A percentile compares a stretch with the other conserved stretches of the same genome.
phyloP scores from a whole-genome alignment of 2,888 invertebrate species.

The Esperia sulphurella region DNA sequence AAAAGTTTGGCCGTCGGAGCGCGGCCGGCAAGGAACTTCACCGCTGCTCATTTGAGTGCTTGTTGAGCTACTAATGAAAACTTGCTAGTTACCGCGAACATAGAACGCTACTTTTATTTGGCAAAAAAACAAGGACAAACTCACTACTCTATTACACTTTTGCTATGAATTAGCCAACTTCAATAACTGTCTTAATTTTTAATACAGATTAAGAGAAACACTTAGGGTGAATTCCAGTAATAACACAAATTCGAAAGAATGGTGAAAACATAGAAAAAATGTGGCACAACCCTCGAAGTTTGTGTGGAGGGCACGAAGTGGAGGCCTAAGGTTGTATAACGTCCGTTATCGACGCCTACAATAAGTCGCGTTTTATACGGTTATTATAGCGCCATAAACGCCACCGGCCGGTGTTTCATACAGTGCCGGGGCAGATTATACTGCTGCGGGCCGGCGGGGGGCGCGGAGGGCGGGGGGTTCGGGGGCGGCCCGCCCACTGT shows the following conservation, averaged over 20 bases:
- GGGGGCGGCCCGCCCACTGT: conserved; percentile 52
- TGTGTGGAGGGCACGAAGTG: conserved; percentile 41
- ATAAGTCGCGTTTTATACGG: conserved; percentile 79
- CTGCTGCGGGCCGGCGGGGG: conserved; percentile 54
- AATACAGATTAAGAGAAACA: conserved; percentile 24
- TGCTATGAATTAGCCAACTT: conserved; percentile 6
- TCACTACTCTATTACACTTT: conserved; percentile 23
- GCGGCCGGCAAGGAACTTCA: conserved; percentile 58
- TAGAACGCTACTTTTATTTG: conserved; percentile 59
- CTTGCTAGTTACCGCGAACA: conserved; percentile 63
- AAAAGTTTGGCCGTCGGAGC: conserved; percentile 69
- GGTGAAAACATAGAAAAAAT: conserved; percentile 38
- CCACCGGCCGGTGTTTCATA: conserved; percentile 78
- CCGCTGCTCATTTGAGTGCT: conserved; percentile 70
- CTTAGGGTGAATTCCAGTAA: conserved; percentile 36
- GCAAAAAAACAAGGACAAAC: conserved; percentile 42
- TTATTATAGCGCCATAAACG: conserved; percentile 78
- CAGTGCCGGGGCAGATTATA: conserved; percentile 74
- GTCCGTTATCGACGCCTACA: conserved; percentile 76
- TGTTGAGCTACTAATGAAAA: conserved; percentile 72
- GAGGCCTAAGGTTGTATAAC: conserved; percentile 65
- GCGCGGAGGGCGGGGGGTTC: conserved; percentile 14
- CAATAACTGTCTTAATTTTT: not conserved
- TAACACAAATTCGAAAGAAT: conserved; percentile 26
- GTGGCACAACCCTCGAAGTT: conserved; percentile 24